Percentiles rank a stretch among this genome's conserved stretches.
phyloP scores from a whole-genome alignment of 2,113 vertebrate genomes.

The Cnemophilus loriae region DNA sequence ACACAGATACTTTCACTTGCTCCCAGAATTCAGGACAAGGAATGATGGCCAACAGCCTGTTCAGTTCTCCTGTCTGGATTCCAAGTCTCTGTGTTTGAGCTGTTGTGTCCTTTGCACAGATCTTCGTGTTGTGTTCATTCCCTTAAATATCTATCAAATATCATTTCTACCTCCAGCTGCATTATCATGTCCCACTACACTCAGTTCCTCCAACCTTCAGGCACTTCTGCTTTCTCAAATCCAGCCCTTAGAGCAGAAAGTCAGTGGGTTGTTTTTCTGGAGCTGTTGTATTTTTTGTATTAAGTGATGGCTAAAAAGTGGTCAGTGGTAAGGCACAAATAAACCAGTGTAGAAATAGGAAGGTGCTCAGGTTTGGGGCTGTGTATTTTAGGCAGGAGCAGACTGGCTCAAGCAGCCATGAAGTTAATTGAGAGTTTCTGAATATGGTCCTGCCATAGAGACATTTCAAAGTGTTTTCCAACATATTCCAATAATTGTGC shows the following conservation, averaged over 20 bases:
- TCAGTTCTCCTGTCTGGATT: neutral
- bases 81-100: neutral
- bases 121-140: neutral
- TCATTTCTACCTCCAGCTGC: neutral
- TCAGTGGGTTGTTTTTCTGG: neutral
- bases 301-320: neutral
- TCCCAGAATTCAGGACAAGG: neutral
- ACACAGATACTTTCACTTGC: rapidly evolving
- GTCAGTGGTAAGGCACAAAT: neutral
- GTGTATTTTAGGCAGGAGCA: neutral
- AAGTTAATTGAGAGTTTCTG: neutral
- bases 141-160: neutral
- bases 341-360: neutral
- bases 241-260: neutral
- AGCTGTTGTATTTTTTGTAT: neutral
- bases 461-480: neutral
- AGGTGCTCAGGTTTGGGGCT: neutral
- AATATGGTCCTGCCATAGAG: rapidly evolving
- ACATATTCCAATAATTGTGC: neutral
- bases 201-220: neutral
- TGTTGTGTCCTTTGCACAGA: neutral
- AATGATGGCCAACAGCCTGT: neutral
- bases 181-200: neutral
- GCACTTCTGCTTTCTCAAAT: neutral
- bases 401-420: neutral